Percentiles rank a stretch among this genome's conserved stretches.
phyloP scores from a whole-genome alignment of 2,113 vertebrate species.

The Indicator indicator region DNA sequence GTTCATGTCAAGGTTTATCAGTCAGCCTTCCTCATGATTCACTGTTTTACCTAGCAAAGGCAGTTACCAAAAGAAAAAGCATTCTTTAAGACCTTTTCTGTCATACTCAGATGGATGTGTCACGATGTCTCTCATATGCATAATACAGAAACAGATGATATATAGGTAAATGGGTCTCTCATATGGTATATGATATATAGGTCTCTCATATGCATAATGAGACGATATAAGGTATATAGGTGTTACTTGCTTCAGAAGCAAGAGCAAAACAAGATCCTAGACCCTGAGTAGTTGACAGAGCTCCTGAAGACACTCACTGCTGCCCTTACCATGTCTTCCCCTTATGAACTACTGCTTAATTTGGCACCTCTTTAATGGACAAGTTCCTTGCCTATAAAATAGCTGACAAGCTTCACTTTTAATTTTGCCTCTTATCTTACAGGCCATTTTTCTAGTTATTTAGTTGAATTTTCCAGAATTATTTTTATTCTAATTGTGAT shows the following conservation, averaged over 20 bases:
- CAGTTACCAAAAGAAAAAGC: background rate
- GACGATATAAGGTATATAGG: background rate
- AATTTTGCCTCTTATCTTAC: background rate
- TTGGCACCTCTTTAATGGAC: background rate
- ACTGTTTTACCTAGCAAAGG: background rate
- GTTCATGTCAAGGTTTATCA: background rate
- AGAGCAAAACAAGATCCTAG: background rate
- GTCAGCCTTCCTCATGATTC: background rate
- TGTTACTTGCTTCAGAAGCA: background rate
- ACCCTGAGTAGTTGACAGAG: background rate
- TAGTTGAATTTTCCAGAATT: background rate
- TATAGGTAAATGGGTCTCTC: too few relatives aligned
- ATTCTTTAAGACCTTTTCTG: background rate
- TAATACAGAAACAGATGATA: background rate
- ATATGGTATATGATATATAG: too few relatives aligned
- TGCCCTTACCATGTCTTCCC: background rate
- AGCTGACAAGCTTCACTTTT: background rate
- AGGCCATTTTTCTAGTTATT: background rate
- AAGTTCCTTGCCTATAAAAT: background rate
- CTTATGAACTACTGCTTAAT: background rate
- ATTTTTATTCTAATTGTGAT: background rate
- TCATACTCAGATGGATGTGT: background rate
- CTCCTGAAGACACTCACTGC: background rate
- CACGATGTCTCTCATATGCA: background rate
- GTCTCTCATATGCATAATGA: too few relatives aligned